Evolutionary conservation across 2,888 invertebrate species (phyloP).

Genomic region (Microctonus aethiopoides): DNA sequence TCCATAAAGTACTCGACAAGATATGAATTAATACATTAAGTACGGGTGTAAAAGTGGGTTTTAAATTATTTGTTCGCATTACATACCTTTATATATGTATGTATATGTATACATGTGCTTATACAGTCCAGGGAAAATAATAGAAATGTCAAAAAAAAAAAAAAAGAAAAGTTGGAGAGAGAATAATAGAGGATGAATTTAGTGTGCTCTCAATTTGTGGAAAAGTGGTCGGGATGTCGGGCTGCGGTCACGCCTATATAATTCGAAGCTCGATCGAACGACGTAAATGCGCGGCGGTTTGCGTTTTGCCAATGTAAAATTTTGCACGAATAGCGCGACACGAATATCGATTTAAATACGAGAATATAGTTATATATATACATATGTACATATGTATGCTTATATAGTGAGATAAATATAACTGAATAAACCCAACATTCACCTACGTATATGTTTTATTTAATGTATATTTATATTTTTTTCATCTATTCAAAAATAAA

Average conservation of each 20-base stretch:
- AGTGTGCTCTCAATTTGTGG: constrained; percentile 19
- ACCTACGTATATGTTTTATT: neutral
- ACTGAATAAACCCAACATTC: too few species aligned
- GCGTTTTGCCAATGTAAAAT: constrained; percentile 18
- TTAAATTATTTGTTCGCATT: too few species aligned
- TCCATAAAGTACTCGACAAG: neutral
- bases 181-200: constrained; percentile 4
- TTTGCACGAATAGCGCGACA: neutral
- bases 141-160: neutral
- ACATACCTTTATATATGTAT: too few species aligned
- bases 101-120: too few species aligned
- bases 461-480: neutral
- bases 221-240: constrained; percentile 15
- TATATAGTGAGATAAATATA: neutral
- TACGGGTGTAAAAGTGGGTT: too few species aligned
- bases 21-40: neutral
- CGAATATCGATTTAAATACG: constrained; percentile 2
- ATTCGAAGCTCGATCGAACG: constrained; percentile 16
- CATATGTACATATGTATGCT: neutral
- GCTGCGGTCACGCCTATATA: constrained; percentile 20
- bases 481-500: neutral
- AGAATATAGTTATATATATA: neutral
- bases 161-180: neutral
- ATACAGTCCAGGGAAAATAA: neutral
- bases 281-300: constrained; percentile 14